Conservation (phyloP, 1,140 invertebrate genomes). For the Bombus difficillimus region DNA sequence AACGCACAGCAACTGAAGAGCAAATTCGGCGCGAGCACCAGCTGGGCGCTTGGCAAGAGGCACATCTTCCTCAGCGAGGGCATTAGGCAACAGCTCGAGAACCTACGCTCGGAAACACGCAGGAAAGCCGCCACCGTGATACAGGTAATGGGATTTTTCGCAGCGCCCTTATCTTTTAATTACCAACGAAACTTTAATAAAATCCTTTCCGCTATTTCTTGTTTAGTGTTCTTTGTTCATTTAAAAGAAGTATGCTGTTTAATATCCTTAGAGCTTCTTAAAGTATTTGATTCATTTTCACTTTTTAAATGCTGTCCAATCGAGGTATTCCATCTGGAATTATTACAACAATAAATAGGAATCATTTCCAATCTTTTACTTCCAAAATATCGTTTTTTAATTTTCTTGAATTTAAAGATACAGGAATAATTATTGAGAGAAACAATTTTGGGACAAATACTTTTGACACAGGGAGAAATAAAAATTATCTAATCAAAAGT, state of each 20-base stretch:
- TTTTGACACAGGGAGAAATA: neutral
- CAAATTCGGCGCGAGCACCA: conserved; percentile 86
- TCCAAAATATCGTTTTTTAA: neutral
- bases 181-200: neutral
- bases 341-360: neutral
- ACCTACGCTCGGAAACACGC: conserved; percentile 89
- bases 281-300: too few species aligned
- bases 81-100: conserved; percentile 94
- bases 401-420: neutral
- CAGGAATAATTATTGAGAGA: neutral
- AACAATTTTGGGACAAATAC: neutral
- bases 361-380: neutral
- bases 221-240: neutral
- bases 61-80: conserved; percentile 97
- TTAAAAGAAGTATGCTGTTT: neutral
- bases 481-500: too few species aligned
- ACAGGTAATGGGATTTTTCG: conserved; percentile 68
- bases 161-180: neutral
- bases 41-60: conserved; percentile 95
- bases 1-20: conserved; percentile 84
- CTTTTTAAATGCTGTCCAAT: too few species aligned
- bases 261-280: too few species aligned
- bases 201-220: neutral
- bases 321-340: neutral
- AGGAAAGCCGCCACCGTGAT: conserved; percentile 88